Evolutionary conservation across 2,888 invertebrate species (phyloP).

Genomic region (Athalia rosae): DNA sequence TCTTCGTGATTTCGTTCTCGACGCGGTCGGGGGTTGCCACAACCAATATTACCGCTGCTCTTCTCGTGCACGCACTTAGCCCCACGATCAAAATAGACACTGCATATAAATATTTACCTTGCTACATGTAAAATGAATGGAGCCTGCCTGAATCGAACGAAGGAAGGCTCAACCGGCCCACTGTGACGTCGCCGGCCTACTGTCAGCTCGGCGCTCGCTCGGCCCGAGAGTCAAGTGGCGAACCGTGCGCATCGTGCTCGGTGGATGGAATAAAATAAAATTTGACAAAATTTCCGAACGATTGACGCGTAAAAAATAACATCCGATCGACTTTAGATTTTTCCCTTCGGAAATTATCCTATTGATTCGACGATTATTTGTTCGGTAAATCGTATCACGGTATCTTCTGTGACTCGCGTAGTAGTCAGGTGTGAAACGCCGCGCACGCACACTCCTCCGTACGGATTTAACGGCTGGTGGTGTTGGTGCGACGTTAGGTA

Average conservation of each 20-base stretch:
- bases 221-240: slow-evolving; percentile 74
- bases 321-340: background rate
- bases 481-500: slow-evolving; percentile 26
- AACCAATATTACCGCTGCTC: background rate
- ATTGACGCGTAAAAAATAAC: background rate
- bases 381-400: background rate
- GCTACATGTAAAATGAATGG: slow-evolving; percentile 73
- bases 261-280: background rate
- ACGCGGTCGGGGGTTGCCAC: too few relatives aligned
- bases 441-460: slow-evolving; percentile 57
- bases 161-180: slow-evolving; percentile 75
- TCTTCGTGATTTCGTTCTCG: background rate
- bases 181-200: slow-evolving; percentile 77
- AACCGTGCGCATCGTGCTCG: slow-evolving; percentile 60
- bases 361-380: background rate
- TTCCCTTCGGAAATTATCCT: background rate
- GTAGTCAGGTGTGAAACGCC: slow-evolving; percentile 72
- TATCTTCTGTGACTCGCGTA: slow-evolving; percentile 60
- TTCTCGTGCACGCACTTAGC: slow-evolving; percentile 52
- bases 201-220: slow-evolving; percentile 74
- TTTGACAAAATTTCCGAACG: background rate
- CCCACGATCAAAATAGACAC: slow-evolving; percentile 58
- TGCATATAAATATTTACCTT: slow-evolving; percentile 72
- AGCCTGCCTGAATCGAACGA: slow-evolving; percentile 72
- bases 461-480: slow-evolving; percentile 21